Evolutionary conservation across 2,797 vertebrate species (phyloP).

Genomic region (Karalla daura): DNA sequence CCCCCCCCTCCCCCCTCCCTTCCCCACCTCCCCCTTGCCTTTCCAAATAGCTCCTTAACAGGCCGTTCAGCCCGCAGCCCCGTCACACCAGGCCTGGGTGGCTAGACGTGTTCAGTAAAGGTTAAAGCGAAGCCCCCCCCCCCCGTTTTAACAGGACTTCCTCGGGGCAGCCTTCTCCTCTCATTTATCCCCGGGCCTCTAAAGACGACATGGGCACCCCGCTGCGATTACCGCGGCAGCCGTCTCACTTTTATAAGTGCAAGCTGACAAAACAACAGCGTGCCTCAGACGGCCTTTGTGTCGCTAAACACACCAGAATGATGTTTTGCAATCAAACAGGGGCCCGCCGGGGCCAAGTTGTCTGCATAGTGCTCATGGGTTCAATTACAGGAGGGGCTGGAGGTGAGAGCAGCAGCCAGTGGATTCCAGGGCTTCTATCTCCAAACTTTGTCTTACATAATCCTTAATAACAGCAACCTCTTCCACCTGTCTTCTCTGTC

Average conservation of each 20-base stretch:
- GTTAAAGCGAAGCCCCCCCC: conserved; percentile 28
- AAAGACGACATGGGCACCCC: conserved; percentile 16
- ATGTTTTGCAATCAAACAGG: conserved; percentile 55
- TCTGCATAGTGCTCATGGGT: conserved; percentile 62
- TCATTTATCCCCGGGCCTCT: conserved; percentile 36
- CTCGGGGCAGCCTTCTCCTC: conserved; percentile 37
- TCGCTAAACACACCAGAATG: conserved; percentile 53
- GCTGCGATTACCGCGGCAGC: conserved; percentile 28
- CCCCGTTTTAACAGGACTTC: conserved; percentile 32
- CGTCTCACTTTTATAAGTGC: conserved; percentile 29
- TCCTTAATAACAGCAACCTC: conserved; percentile 56
- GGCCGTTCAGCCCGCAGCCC: conserved; percentile 36
- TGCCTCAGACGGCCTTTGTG: conserved; percentile 42
- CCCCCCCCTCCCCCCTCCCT: no score
- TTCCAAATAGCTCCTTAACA: conserved; percentile 48
- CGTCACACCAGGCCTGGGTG: conserved; percentile 39
- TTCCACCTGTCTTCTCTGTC: conserved; percentile 55
- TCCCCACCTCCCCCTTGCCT: no score
- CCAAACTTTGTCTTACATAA: conserved; percentile 68
- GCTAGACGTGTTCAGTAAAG: conserved; percentile 41
- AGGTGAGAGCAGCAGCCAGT: conserved; percentile 50
- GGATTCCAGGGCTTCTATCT: conserved; percentile 58
- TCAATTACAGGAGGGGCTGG: conserved; percentile 68
- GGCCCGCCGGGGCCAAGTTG: conserved; percentile 52
- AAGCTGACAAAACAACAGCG: conserved; percentile 44